Conservation (phyloP, 2,888 invertebrate genomes). For the Hedychridium roseum region DNA sequence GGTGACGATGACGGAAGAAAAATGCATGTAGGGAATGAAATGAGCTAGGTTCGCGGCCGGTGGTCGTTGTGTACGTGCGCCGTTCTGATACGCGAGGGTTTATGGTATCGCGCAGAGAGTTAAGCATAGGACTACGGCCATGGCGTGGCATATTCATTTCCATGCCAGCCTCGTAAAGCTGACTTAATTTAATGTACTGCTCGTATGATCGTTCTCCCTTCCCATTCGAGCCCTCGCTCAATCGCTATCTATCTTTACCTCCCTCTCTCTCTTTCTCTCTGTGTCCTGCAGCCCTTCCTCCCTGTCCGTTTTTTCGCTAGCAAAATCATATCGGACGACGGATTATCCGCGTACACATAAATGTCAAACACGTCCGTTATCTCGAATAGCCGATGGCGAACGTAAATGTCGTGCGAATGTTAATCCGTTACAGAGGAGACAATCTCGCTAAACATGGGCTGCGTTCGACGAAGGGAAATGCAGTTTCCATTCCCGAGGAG, state of each 20-base stretch:
- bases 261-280: slow-evolving; percentile 4
- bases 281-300: background rate
- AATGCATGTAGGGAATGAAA: too few relatives aligned
- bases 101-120: slow-evolving; percentile 49
- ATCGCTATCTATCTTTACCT: too few relatives aligned
- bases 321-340: slow-evolving; percentile 27
- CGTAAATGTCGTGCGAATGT: slow-evolving; percentile 7
- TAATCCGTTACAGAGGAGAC: slow-evolving; percentile 11
- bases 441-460: slow-evolving; percentile 4
- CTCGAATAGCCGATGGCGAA: slow-evolving; percentile 1
- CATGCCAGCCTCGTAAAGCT: slow-evolving; percentile 55
- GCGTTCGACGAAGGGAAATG: background rate
- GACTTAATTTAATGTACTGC: slow-evolving; percentile 55
- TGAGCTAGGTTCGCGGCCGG: slow-evolving; percentile 41
- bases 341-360: slow-evolving; percentile 17
- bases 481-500: background rate
- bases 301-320: slow-evolving; percentile 2
- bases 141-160: slow-evolving; percentile 52
- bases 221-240: background rate
- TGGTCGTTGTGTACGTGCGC: slow-evolving; percentile 42
- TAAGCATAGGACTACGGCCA: slow-evolving; percentile 33
- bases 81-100: slow-evolving; percentile 47
- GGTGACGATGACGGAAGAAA: too few relatives aligned
- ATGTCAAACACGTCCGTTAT: slow-evolving; percentile 6
- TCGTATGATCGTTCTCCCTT: slow-evolving; percentile 16